These are phyloP conservation scores for Biston betularia DNA, from an alignment of 2,888 invertebrate species.

Conservation along the genomic window DNA sequence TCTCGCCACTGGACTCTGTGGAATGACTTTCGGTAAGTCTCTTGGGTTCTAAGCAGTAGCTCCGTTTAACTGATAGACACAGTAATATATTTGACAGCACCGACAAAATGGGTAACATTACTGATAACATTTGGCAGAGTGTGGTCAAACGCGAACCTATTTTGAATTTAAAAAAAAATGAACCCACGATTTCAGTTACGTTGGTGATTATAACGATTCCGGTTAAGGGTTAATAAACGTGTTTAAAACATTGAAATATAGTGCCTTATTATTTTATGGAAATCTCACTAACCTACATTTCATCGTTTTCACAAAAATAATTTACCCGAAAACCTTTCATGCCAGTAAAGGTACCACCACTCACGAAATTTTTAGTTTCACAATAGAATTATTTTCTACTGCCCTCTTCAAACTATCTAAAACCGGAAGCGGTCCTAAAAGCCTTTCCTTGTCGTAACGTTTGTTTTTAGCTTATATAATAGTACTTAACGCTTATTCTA, in stretches of 20 bases:
- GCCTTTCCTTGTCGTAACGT: constrained; percentile 7
- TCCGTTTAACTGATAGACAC: no score
- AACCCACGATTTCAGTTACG: no score
- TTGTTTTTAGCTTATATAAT: not conserved
- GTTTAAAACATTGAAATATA: no score
- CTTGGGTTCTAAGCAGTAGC: not conserved
- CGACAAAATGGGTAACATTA: no score
- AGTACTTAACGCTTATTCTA: constrained; percentile 15
- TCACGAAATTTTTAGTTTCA: not conserved
- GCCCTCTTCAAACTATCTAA: constrained; percentile 6
- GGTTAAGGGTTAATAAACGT: no score
- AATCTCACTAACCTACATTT: no score
- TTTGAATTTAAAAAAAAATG: no score
- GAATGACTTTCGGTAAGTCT: constrained; percentile 95
- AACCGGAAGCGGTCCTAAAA: constrained; percentile 8
- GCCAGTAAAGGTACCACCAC: not conserved
- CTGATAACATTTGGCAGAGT: no score
- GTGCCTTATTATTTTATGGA: no score
- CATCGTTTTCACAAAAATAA: not conserved
- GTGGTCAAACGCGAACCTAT: no score
- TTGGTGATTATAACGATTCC: no score
- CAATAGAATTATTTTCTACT: constrained; percentile 5
- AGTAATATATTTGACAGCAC: no score
- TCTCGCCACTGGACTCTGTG: constrained; percentile 94
- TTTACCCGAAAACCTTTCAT: not conserved